Base-by-base conservation (phyloP, 2,797 vertebrate species). In the Selene dorsalis region DNA sequence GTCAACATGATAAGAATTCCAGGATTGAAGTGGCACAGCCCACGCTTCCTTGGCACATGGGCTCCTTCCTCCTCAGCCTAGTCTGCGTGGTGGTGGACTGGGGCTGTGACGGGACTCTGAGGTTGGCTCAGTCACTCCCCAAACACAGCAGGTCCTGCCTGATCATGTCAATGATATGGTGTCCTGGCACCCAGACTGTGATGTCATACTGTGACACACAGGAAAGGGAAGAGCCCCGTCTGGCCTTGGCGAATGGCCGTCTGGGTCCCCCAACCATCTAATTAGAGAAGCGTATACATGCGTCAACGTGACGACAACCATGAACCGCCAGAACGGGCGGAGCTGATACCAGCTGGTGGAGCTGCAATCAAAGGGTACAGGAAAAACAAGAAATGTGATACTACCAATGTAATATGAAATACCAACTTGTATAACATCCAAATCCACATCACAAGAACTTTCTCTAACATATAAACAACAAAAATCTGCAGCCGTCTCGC, bases 1-100 rank as follows among this genome's bases (percentile, higher is more conserved):
- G 90, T 92, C 85, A 91, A 93, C 92, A 93, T 82, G 86, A 93
- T 92, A 91, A 93, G 91, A 92, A 93, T 94, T 94, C 90, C 90
- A 89, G 84, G 76, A 77, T 85, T 89, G 75, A 90, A 92, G 91
- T 92, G 89, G 90, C 89, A 89, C 69, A 82, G 79, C 87, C 88
- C 87, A 89, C 85, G 72, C 81, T 90, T 91, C 87, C 89, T 88
- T 84, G 87, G 86, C 85, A 90, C 88, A 87, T 82, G 76, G 79
- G 41, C 52, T 35, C 68, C 84, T 89, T 91, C 91, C 92, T 80
- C 65, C 61, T 35, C 16, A 75, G 45, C 69, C 74, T 57, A 67
- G 80, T 53, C 63, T 75, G 80, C 39, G 65, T 68, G 70, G 79
- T 68, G 70, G 79, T 77, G 84, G 82, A 86, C 72, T 11, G 56